Percentiles rank a stretch among this genome's conserved stretches.
Conservation (phyloP, 2,797 vertebrate genomes). For the Gymnothorax reevesii region DNA sequence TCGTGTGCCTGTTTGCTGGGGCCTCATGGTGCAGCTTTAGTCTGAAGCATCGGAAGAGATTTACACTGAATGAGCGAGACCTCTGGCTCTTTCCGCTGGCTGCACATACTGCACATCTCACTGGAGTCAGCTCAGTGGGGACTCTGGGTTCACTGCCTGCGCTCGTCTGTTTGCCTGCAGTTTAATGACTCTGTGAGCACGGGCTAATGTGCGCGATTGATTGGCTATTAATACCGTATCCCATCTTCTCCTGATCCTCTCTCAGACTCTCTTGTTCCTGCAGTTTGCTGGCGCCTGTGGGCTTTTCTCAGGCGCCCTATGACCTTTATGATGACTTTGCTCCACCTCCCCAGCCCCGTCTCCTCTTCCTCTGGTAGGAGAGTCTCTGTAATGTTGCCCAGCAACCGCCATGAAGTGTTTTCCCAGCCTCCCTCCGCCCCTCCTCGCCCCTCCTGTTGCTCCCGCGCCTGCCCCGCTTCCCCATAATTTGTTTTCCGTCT, state of each 20-base stretch:
- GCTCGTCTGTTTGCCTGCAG: neutral
- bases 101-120: neutral
- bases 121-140: neutral
- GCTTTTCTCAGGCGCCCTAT: slow-evolving; percentile 33
- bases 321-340: slow-evolving; percentile 31
- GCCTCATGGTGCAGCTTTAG: neutral
- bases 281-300: slow-evolving; percentile 36
- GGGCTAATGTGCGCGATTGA: neutral
- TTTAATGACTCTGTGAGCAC: neutral
- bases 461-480: slow-evolving; percentile 36
- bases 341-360: slow-evolving; percentile 21
- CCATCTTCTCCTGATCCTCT: slow-evolving; percentile 24
- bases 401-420: neutral
- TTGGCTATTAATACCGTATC: slow-evolving; percentile 20
- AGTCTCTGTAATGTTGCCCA: slow-evolving; percentile 19
- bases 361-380: slow-evolving; percentile 45
- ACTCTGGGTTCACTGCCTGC: neutral
- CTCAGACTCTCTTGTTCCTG: slow-evolving; percentile 33
- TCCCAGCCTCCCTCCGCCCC: slow-evolving; percentile 41
- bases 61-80: neutral
- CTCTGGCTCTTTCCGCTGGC: neutral
- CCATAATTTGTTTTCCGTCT: slow-evolving; percentile 42
- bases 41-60: too few relatives aligned
- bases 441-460: slow-evolving; percentile 31
- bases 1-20: neutral